phyloP scores from a whole-genome alignment of 2,797 vertebrate genomes.

The Heteromormyrus szaboi region DNA sequence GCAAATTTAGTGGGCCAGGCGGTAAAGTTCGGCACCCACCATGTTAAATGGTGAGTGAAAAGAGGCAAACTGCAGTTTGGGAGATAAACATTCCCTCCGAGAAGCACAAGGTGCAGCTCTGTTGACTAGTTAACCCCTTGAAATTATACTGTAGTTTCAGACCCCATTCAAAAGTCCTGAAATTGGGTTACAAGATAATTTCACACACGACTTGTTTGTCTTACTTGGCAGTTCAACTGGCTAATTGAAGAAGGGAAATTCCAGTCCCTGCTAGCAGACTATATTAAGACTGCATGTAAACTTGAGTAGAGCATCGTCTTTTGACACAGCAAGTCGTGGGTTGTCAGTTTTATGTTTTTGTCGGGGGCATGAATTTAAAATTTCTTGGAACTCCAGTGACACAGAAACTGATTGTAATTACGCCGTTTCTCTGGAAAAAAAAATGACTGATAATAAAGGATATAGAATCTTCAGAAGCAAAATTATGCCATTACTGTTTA shows the following conservation, averaged over 20 bases:
- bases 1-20: conserved; percentile 15
- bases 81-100: conserved; percentile 52
- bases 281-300: conserved; percentile 63
- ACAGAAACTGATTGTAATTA: conserved; percentile 4
- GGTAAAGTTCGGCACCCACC: conserved; percentile 29
- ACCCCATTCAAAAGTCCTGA: conserved; percentile 70
- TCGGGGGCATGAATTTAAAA: neutral
- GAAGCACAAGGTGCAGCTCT: conserved; percentile 55
- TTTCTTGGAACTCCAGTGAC: neutral
- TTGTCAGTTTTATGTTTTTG: neutral
- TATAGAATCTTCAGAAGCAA: neutral
- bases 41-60: conserved; percentile 36
- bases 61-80: conserved; percentile 36
- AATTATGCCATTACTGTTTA: neutral
- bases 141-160: conserved; percentile 71
- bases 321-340: neutral
- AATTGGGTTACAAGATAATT: conserved; percentile 78
- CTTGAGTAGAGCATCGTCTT: conserved; percentile 47
- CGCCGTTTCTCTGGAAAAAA: neutral
- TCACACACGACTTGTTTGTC: conserved; percentile 78
- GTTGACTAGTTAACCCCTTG: conserved; percentile 64
- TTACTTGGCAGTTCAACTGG: conserved; percentile 77
- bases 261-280: conserved; percentile 52
- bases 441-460: neutral
- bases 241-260: conserved; percentile 73